phyloP scores from a whole-genome alignment of 2,888 invertebrate species.

The Ligdia adustata region DNA sequence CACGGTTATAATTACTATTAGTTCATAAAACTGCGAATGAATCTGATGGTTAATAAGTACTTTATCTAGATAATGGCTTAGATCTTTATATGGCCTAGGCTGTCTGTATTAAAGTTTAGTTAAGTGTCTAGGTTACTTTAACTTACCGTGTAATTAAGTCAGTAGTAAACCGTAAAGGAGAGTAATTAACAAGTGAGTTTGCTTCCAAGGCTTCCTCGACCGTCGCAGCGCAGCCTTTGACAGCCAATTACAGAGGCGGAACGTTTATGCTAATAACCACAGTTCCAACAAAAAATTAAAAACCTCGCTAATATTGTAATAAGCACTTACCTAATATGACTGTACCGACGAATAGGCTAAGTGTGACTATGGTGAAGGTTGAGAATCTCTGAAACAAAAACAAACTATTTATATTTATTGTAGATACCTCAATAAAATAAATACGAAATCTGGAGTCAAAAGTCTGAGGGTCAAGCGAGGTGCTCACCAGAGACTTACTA shows the following conservation, averaged over 20 bases:
- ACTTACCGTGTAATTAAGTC: slow-evolving; percentile 44
- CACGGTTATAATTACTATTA: too few relatives aligned
- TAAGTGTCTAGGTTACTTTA: slow-evolving; percentile 30
- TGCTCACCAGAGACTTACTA: too few relatives aligned
- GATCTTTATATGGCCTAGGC: too few relatives aligned
- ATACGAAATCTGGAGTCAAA: too few relatives aligned
- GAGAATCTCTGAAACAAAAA: slow-evolving; percentile 91
- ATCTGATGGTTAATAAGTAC: too few relatives aligned
- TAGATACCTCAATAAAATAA: too few relatives aligned
- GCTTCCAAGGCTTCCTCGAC: slow-evolving; percentile 39
- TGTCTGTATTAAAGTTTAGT: too few relatives aligned
- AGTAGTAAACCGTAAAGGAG: slow-evolving; percentile 44
- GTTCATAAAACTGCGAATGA: too few relatives aligned
- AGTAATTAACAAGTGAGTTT: slow-evolving; percentile 46
- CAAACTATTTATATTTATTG: slow-evolving; percentile 11
- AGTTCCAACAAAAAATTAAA: slow-evolving; percentile 14
- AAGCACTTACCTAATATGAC: slow-evolving; percentile 93
- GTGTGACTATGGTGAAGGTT: slow-evolving; percentile 95
- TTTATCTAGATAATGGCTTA: too few relatives aligned
- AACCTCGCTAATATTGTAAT: slow-evolving; percentile 31
- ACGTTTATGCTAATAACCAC: slow-evolving; percentile 25
- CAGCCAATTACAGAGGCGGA: slow-evolving; percentile 33
- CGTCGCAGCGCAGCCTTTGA: slow-evolving; percentile 37
- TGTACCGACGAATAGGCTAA: slow-evolving; percentile 96
- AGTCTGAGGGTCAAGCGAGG: too few relatives aligned